These are phyloP conservation scores for Potamarius usumacintae DNA, from an alignment of 2,113 vertebrate species.

Conservation along the genomic window DNA sequence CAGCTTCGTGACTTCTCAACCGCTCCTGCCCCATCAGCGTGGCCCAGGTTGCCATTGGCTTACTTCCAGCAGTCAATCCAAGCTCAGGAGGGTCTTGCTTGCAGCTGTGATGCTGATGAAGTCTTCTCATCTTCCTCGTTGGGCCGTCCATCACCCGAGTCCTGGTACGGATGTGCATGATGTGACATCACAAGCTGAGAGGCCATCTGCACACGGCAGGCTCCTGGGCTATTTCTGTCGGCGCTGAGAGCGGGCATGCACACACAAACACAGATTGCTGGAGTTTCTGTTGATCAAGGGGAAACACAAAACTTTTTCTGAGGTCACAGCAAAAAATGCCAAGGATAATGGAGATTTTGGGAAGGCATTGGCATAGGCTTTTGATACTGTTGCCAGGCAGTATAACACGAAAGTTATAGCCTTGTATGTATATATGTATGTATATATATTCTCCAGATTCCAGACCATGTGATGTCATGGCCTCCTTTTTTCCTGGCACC, in stretches of 20 bases:
- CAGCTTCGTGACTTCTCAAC: slow-evolving; percentile 54
- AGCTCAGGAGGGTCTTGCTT: slow-evolving; percentile 57
- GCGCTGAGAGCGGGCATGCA: slow-evolving; percentile 56
- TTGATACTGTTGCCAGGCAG: slow-evolving; percentile 3
- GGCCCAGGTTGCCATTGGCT: slow-evolving; percentile 64
- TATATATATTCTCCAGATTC: neutral
- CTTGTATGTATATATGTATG: neutral
- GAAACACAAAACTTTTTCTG: slow-evolving; percentile 70
- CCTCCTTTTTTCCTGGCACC: slow-evolving; percentile 32
- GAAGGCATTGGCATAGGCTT: slow-evolving; percentile 5
- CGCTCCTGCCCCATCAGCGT: slow-evolving; percentile 52
- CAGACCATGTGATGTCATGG: slow-evolving; percentile 31
- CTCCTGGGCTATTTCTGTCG: slow-evolving; percentile 75
- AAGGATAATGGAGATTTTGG: slow-evolving; percentile 53
- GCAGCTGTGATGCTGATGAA: slow-evolving; percentile 64
- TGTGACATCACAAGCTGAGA: slow-evolving; percentile 81
- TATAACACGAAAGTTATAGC: neutral
- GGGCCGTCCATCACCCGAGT: slow-evolving; percentile 73
- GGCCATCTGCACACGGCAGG: slow-evolving; percentile 77
- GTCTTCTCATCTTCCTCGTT: slow-evolving; percentile 68
- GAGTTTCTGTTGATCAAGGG: slow-evolving; percentile 67
- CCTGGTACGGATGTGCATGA: slow-evolving; percentile 74
- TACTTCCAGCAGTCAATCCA: slow-evolving; percentile 64
- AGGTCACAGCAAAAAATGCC: slow-evolving; percentile 65
- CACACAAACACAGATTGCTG: slow-evolving; percentile 54